Base-by-base conservation (phyloP, 2,888 invertebrate species). In the Cephonodes hylas region DNA sequence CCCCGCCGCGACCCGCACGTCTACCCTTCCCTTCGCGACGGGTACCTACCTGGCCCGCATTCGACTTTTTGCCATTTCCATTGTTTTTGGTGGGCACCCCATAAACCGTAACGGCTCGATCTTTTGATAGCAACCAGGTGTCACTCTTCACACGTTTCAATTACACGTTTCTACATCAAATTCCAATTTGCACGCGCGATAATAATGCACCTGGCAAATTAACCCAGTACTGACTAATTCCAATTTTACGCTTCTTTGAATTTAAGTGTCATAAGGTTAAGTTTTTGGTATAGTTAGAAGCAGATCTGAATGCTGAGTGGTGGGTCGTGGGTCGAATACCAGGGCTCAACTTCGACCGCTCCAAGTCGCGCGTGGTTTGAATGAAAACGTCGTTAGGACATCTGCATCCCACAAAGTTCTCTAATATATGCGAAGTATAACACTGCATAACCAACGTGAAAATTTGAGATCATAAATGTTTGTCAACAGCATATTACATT, bases 61-160 rank as follows among this genome's bases (percentile, higher is more conserved):
- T 84, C 76, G 73, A 84, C 86, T 90, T 91, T 90, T 91, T 90
- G 88, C 88, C 86, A 88, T 88, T 86, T 83, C 82, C 84, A 90
- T 91, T 91, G 89, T 91, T 92, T 92, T 89, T 90, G 84, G 84
- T 81, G 81, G 77, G 77, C 81, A 79, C 83, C 84, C 85, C 85
- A 85, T 87, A 86, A 86, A 88, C 84, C 89, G 91, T 89, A 88
- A 89, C 89, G 84, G 85, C 67, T 79, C 70, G 89, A 91, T 91
- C 86, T 75, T 60, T 80, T 74, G 91, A 91, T 91, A 91, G 71
- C 77, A 71, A 68, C 78, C 91, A 91, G 91, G 91, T 91, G 91
- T 88, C 87, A 79, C 84, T 82, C 82, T 88, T 89, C 84, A 89
- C 89, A 83, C 89, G 84, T 87, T 83, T 83, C 79, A 76, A 84